Percentiles rank a stretch among this genome's conserved stretches.
phyloP scores from a whole-genome alignment of 2,888 invertebrate species.

The Agrochola litura region DNA sequence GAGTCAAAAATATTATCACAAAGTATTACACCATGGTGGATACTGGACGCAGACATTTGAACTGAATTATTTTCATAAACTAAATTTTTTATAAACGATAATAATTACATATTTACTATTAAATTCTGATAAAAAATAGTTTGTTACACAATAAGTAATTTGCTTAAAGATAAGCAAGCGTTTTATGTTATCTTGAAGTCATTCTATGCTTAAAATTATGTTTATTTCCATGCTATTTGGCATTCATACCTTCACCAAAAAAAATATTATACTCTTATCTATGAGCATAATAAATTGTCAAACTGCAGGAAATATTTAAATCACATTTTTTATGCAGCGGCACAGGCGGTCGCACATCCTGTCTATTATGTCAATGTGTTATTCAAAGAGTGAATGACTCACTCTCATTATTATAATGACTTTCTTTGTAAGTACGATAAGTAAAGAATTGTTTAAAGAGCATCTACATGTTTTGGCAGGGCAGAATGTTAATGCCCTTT shows the following conservation, averaged over 20 bases:
- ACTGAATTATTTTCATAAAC: background rate
- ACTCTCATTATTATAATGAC: conserved; percentile 52
- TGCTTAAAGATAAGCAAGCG: too few species aligned
- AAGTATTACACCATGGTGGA: background rate
- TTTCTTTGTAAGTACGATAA: conserved; percentile 51
- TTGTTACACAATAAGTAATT: background rate
- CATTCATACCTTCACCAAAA: background rate
- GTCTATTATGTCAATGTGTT: conserved; percentile 47
- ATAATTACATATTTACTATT: too few species aligned
- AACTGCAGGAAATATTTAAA: conserved; percentile 40
- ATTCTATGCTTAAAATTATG: background rate
- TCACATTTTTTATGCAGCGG: conserved; percentile 41
- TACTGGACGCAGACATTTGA: background rate
- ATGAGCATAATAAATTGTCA: conserved; percentile 6
- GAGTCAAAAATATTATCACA: too few species aligned
- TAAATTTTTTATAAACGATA: background rate
- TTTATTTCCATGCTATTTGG: background rate
- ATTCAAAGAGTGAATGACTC: conserved; percentile 59
- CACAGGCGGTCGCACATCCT: conserved; percentile 58
- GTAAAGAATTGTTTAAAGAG: conserved; percentile 17
- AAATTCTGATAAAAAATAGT: background rate
- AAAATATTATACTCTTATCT: background rate
- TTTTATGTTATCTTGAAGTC: background rate
- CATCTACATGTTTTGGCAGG: conserved; percentile 11
- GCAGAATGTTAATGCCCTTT: conserved; percentile 4